These are phyloP conservation scores for Ptychobarbus kaznakovi DNA, from an alignment of 2,797 vertebrate genomes.

Conservation along the genomic window DNA sequence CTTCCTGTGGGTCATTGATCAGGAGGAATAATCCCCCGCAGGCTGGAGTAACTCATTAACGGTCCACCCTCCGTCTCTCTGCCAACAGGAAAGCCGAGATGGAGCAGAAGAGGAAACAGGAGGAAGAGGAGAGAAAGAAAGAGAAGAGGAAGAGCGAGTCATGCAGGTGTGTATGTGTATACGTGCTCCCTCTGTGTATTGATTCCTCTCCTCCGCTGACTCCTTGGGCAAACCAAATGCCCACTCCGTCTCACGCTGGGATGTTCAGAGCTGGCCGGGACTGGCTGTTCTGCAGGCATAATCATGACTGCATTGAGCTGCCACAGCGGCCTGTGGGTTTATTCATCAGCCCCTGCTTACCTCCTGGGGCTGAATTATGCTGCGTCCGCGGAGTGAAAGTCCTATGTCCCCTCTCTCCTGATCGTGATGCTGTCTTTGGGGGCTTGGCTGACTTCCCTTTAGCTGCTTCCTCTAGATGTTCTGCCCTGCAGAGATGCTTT, in stretches of 20 bases:
- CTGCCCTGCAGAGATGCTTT: constrained; percentile 55
- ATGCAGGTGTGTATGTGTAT: constrained; percentile 82
- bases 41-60: constrained; percentile 15
- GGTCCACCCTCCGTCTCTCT: background rate
- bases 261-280: constrained; percentile 36
- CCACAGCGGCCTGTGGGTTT: constrained; percentile 17
- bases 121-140: constrained; percentile 94
- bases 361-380: constrained; percentile 42
- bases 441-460: constrained; percentile 55
- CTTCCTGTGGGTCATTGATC: constrained; percentile 42
- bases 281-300: constrained; percentile 43
- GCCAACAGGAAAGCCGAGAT: constrained; percentile 91
- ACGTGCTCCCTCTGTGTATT: constrained; percentile 28
- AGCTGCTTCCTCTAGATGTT: constrained; percentile 57
- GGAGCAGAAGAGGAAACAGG: constrained; percentile 94
- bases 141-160: constrained; percentile 88
- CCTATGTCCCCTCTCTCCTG: constrained; percentile 46
- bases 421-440: constrained; percentile 43
- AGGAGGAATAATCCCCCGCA: constrained; percentile 19
- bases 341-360: constrained; percentile 40
- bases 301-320: constrained; percentile 45
- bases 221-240: constrained; percentile 40
- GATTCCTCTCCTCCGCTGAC: constrained; percentile 29
- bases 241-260: constrained; percentile 41
- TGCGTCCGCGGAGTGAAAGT: constrained; percentile 50